Percentiles rank a stretch among this genome's conserved stretches.
phyloP scores from a whole-genome alignment of 1,140 invertebrate genomes.

The Euura saliciscinereae region DNA sequence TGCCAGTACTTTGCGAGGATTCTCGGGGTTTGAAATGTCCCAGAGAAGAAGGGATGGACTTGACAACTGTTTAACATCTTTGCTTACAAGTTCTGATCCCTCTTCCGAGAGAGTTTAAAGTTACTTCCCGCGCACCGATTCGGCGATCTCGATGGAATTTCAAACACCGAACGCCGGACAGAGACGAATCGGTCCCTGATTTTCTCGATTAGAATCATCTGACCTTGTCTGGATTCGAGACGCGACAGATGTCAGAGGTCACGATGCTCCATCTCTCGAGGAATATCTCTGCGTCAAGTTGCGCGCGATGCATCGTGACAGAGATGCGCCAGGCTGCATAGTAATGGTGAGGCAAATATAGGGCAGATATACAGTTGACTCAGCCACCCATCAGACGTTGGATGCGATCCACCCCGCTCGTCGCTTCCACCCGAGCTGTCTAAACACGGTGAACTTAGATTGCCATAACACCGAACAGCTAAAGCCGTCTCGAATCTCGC shows the following conservation, averaged over 20 bases:
- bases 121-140: slow-evolving; percentile 5
- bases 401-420: slow-evolving; percentile 21
- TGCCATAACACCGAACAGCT: slow-evolving; percentile 34
- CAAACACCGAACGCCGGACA: slow-evolving; percentile 6
- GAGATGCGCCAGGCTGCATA: too few species aligned
- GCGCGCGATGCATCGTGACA: slow-evolving; percentile 27
- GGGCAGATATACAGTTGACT: slow-evolving; percentile 50
- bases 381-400: slow-evolving; percentile 43
- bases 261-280: slow-evolving; percentile 31
- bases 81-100: slow-evolving; percentile 35
- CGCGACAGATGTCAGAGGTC: slow-evolving; percentile 23
- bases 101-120: slow-evolving; percentile 15
- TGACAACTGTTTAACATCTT: slow-evolving; percentile 54
- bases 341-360: slow-evolving; percentile 9
- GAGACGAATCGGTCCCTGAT: neutral
- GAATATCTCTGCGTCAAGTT: slow-evolving; percentile 16
- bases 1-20: neutral
- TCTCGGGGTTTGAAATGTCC: neutral
- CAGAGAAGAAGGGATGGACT: slow-evolving; percentile 40
- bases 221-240: neutral
- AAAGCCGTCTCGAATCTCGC: too few species aligned
- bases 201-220: neutral
- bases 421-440: slow-evolving; percentile 42
- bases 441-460: slow-evolving; percentile 50
- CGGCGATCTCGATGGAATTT: neutral